phyloP scores from a whole-genome alignment of 2,888 invertebrate genomes.

The Xylophagus ater region DNA sequence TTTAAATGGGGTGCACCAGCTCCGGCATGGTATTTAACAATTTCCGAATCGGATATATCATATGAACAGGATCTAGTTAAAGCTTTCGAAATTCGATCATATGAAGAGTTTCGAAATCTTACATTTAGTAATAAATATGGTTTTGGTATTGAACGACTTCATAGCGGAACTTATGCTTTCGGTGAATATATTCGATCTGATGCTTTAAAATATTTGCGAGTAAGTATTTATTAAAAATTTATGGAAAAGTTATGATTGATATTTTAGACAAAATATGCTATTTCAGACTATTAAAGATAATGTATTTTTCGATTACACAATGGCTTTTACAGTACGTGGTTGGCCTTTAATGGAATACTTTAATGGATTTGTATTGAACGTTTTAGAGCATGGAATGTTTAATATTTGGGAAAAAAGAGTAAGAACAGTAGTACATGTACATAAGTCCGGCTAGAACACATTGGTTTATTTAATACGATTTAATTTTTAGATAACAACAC shows the following conservation, averaged over 20 bases:
- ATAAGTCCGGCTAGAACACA: not conserved
- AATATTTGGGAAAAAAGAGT: conserved; percentile 31
- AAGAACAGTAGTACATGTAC: not conserved
- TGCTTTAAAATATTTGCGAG: conserved; percentile 29
- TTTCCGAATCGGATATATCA: conserved; percentile 26
- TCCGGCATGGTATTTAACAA: conserved; percentile 29
- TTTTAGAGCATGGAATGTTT: conserved; percentile 31
- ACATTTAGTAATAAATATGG: conserved; percentile 29
- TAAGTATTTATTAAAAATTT: conserved; percentile 15
- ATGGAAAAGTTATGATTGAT: not conserved
- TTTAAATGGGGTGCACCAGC: conserved; percentile 36
- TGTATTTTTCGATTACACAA: conserved; percentile 33
- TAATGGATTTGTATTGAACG: conserved; percentile 27
- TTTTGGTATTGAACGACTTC: conserved; percentile 30
- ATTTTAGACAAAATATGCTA: not conserved
- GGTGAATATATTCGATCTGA: conserved; percentile 28
- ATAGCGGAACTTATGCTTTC: conserved; percentile 27
- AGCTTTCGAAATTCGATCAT: conserved; percentile 29
- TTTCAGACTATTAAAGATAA: conserved; percentile 30
- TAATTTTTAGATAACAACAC: conserved; percentile 20
- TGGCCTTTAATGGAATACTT: conserved; percentile 32
- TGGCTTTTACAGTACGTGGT: conserved; percentile 31
- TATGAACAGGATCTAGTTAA: conserved; percentile 26
- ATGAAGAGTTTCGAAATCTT: conserved; percentile 28
- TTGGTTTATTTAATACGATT: not conserved